A percentile compares a stretch with the other conserved stretches of the same genome.
Evolutionary conservation across 1,140 invertebrate species (phyloP).

Genomic region (Brachionus paranguensis): DNA sequence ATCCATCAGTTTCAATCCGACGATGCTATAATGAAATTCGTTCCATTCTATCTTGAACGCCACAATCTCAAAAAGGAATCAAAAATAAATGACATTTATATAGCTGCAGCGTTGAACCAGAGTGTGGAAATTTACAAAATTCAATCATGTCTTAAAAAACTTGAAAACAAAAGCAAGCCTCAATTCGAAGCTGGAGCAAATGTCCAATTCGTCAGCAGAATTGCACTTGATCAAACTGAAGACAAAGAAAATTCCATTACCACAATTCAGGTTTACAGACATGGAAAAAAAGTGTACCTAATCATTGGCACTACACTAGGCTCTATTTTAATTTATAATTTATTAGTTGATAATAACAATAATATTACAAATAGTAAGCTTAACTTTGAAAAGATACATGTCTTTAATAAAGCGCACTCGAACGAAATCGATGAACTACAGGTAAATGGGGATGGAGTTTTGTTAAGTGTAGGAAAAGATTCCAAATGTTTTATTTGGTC

Average conservation of each 20-base stretch:
- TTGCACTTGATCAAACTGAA: background rate
- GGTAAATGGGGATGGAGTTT: background rate
- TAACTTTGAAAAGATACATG: slow-evolving; percentile 16
- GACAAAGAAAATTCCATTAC: background rate
- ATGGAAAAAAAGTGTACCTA: background rate
- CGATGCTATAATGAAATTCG: slow-evolving; percentile 24
- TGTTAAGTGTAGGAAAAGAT: slow-evolving; percentile 15
- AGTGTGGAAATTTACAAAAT: slow-evolving; percentile 11
- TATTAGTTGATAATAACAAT: slow-evolving; percentile 11
- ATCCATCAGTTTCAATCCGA: slow-evolving; percentile 18
- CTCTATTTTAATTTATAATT: background rate
- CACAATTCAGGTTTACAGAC: background rate
- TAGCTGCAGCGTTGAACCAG: slow-evolving; percentile 2
- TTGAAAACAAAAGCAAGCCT: background rate
- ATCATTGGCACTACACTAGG: background rate
- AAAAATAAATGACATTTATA: background rate
- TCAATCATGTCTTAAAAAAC: background rate
- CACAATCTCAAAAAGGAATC: background rate
- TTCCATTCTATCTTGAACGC: background rate
- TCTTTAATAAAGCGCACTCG: background rate
- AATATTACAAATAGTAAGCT: background rate
- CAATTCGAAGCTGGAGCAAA: background rate
- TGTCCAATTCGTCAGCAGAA: background rate
- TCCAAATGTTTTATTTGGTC: background rate
- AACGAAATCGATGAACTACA: slow-evolving; percentile 25